These are phyloP conservation scores for Heliconius erato DNA, from an alignment of 2,888 invertebrate genomes.

Conservation along the genomic window DNA sequence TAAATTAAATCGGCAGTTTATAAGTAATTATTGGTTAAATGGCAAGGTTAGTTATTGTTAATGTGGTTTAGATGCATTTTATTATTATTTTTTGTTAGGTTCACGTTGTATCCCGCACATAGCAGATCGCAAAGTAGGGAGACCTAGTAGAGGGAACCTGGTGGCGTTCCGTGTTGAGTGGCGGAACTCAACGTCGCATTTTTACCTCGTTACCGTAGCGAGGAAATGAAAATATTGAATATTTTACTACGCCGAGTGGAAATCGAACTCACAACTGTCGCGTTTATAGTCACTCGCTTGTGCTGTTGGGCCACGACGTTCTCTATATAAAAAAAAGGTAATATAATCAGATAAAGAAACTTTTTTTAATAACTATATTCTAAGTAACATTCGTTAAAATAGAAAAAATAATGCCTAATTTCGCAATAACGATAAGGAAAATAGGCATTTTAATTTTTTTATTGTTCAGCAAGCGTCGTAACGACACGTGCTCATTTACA, in stretches of 20 bases:
- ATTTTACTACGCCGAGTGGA: not conserved
- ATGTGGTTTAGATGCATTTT: not conserved
- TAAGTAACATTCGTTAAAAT: not conserved
- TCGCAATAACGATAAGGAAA: not conserved
- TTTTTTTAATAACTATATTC: not conserved
- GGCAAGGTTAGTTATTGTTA: not conserved
- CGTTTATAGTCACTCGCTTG: not conserved
- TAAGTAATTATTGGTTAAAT: not conserved
- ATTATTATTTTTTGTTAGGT: not conserved
- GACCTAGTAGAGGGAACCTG: not conserved
- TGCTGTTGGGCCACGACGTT: not conserved
- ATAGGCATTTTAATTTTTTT: not conserved
- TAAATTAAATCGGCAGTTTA: conserved; percentile 2
- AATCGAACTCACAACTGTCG: not conserved
- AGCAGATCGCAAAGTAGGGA: too few relatives aligned
- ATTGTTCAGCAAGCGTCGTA: too few relatives aligned
- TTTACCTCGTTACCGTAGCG: not conserved
- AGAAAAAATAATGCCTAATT: not conserved
- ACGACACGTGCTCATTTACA: not conserved
- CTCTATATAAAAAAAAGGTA: not conserved
- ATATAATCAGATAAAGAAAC: not conserved
- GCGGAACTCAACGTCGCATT: not conserved
- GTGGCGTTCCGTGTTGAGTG: too few relatives aligned
- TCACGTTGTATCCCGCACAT: too few relatives aligned
- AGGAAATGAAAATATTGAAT: not conserved